Evolutionary conservation across 2,797 vertebrate species (phyloP).

Genomic region (Myotis vivesi): DNA sequence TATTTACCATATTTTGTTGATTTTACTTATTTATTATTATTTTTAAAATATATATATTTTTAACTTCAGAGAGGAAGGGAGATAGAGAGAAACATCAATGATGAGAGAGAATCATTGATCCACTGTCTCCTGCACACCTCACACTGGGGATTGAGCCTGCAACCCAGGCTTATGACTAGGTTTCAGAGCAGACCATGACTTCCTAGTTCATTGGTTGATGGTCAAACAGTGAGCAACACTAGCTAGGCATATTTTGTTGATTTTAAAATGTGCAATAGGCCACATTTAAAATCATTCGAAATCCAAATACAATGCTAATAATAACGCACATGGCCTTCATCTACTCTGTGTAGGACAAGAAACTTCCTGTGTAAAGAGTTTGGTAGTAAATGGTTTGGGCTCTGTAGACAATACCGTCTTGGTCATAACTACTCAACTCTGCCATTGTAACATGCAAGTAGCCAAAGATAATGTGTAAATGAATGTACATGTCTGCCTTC

Average conservation of each 20-base stretch:
- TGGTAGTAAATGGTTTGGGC: neutral
- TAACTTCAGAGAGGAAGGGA: too few species aligned
- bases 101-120: too few species aligned
- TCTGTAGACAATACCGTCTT: neutral
- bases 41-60: too few species aligned
- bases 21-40: neutral
- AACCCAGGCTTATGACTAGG: too few species aligned
- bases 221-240: too few species aligned
- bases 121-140: too few species aligned
- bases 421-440: neutral
- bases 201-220: too few species aligned
- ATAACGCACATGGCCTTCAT: neutral
- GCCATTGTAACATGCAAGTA: neutral
- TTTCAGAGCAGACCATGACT: too few species aligned
- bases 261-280: neutral
- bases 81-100: too few species aligned
- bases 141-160: too few species aligned
- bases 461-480: neutral
- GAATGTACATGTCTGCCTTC: neutral
- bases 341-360: neutral
- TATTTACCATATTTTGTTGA: neutral
- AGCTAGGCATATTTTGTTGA: neutral
- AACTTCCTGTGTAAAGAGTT: neutral
- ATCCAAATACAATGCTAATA: neutral
- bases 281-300: neutral